Evolutionary conservation across 2,797 vertebrate genomes (phyloP), one percentile per base, ranked within the genome.

Genomic region (Lagorchestes hirsutus): DNA sequence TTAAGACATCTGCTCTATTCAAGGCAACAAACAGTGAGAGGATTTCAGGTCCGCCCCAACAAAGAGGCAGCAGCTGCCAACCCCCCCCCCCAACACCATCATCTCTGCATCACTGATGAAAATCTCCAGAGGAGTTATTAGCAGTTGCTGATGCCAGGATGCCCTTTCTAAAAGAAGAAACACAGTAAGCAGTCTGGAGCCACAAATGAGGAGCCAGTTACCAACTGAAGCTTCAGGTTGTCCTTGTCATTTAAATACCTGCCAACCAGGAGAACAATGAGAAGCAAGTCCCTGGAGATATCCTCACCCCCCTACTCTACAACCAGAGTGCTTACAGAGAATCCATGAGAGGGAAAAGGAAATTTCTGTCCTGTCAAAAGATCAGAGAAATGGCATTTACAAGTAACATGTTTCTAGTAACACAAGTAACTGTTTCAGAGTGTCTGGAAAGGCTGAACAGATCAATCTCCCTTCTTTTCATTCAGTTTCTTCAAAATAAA

Each of bases 181-280:
- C 74, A 87, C 40, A 87, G 74, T 46, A 46, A 87, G 74, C 74
- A 87, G 74, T 87, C n/a, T 87, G 94, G 90, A 96, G 74, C 59
- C 92, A 10, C 0, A 59, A 91, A 91, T 5, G 40, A 50, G 50
- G 24, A 87, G 74, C 74, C 40, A 46, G 74, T 87, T 46, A 87
- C 74, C 46, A 87, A 87, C 74, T 87, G 74, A 87, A 97, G 93
- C 82, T 93, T 8, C 29, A 62, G 74, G 94, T 18, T 87, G 22
- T 87, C 50, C 74, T 87, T 95, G 94, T 91, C 93, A 95, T 93
- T 97, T 96, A 96, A 97, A 97, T 96, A 92, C 93, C 92, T 92
- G 74, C 95, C 96, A 97, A 57, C 96, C 96, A 57, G 0, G 90
- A 94, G 94, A 98, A 97, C 95, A 98, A 97, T 97, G 94, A 93